Conservation (phyloP, 1,140 invertebrate genomes). For the Procambarus virginalis region DNA sequence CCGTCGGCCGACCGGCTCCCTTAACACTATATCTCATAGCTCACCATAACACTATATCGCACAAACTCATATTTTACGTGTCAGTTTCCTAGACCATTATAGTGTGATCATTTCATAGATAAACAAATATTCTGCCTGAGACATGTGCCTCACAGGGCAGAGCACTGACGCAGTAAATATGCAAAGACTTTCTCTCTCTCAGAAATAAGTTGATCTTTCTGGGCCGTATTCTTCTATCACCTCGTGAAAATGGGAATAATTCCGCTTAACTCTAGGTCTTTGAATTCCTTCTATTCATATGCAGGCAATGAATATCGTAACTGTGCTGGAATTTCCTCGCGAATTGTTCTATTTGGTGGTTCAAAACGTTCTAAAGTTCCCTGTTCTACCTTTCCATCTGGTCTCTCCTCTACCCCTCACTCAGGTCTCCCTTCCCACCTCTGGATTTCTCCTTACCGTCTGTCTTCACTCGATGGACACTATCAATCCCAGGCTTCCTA, state of each 20-base stretch:
- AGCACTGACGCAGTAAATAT: neutral
- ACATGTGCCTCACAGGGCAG: neutral
- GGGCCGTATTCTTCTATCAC: neutral
- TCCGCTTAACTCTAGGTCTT: conserved; percentile 4
- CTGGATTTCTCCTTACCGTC: no score
- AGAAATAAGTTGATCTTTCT: neutral
- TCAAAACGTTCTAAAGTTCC: neutral
- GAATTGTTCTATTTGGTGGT: neutral
- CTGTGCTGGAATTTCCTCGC: neutral
- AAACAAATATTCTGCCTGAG: neutral
- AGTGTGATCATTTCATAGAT: neutral
- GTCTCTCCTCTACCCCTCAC: no score
- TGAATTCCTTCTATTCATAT: neutral
- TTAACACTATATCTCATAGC: no score
- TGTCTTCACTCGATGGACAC: no score
- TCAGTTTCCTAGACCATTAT: no score
- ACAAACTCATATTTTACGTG: no score
- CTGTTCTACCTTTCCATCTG: neutral
- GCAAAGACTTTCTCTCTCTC: neutral
- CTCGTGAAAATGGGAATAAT: neutral
- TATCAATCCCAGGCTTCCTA: no score
- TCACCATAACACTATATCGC: no score
- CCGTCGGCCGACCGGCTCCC: no score
- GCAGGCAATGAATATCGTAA: conserved; percentile 3
- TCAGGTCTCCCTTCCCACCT: no score